Conservation (phyloP, 1,140 invertebrate genomes). For the Drosophila arawakana region DNA sequence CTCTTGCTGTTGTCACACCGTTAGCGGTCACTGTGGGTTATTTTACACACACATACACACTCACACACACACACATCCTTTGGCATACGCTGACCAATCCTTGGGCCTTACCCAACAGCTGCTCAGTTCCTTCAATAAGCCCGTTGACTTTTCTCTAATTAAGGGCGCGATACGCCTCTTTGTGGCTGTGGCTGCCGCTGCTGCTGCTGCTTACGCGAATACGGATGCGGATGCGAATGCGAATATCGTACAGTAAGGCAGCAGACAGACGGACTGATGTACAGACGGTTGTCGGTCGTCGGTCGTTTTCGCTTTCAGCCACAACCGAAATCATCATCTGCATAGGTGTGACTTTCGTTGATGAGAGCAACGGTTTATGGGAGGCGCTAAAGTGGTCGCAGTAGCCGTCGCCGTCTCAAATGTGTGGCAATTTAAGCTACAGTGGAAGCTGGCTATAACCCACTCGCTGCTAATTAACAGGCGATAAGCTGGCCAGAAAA, state of each 20-base stretch:
- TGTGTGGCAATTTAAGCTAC: not conserved
- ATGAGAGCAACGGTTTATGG: constrained; percentile 15
- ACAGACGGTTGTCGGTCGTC: not conserved
- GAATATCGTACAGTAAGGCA: constrained; percentile 9
- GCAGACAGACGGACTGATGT: not conserved
- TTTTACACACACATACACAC: too few relatives aligned
- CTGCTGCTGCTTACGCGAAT: constrained; percentile 3
- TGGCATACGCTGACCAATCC: constrained; percentile 11
- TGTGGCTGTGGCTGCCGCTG: not conserved
- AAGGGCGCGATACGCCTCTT: constrained; percentile 28
- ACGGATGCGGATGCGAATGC: constrained; percentile 13
- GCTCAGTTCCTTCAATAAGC: constrained; percentile 4
- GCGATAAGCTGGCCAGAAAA: too few relatives aligned
- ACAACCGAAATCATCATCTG: constrained; percentile 19
- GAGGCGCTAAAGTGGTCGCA: constrained; percentile 14
- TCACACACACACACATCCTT: not conserved
- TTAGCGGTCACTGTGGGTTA: constrained; percentile 13
- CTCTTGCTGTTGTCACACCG: not conserved
- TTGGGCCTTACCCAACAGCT: constrained; percentile 40
- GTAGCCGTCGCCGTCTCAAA: not conserved
- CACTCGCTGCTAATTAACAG: not conserved
- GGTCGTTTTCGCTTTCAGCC: constrained; percentile 34
- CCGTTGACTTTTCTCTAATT: constrained; percentile 44
- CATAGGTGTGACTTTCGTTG: constrained; percentile 27
- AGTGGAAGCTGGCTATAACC: not conserved